Evolutionary conservation across 2,113 vertebrate genomes (phyloP).

Genomic region (Sterrhoptilus dennistouni): DNA sequence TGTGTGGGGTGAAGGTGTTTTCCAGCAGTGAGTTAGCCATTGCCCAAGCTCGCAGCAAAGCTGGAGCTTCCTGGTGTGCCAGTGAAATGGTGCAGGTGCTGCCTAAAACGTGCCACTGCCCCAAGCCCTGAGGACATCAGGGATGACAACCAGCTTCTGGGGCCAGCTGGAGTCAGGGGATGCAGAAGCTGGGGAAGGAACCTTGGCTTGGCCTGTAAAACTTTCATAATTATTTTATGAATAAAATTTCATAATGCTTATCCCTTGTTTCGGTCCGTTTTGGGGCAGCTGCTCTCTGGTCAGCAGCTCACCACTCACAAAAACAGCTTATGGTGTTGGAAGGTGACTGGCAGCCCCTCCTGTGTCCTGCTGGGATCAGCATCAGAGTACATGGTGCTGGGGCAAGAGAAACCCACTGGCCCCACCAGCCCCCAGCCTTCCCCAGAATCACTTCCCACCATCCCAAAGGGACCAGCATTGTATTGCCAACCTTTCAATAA

Average conservation of each 20-base stretch:
- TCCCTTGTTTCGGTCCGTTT: neutral
- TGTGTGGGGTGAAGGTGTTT: neutral
- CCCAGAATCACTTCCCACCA: neutral
- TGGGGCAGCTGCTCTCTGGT: neutral
- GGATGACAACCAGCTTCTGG: neutral
- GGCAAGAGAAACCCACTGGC: fast-evolving
- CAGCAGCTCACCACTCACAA: neutral
- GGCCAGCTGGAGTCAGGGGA: too few species aligned
- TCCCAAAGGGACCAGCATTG: neutral
- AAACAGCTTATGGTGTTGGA: neutral
- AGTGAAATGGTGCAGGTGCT: fast-evolving
- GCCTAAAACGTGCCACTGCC: fast-evolving
- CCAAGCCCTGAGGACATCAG: neutral
- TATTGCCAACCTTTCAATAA: neutral
- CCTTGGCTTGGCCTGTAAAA: neutral
- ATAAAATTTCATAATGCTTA: neutral
- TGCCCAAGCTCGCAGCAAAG: fast-evolving
- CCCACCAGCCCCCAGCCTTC: neutral
- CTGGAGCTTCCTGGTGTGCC: neutral
- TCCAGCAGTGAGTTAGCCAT: neutral
- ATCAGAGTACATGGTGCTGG: fast-evolving
- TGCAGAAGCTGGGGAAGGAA: fast-evolving
- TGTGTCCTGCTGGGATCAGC: neutral
- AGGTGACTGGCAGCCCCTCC: neutral
- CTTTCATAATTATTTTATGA: neutral